A percentile compares a stretch with the other conserved stretches of the same genome.
These are phyloP conservation scores for Coptodon rendalli DNA, from an alignment of 2,113 vertebrate species.

Conservation along the genomic window DNA sequence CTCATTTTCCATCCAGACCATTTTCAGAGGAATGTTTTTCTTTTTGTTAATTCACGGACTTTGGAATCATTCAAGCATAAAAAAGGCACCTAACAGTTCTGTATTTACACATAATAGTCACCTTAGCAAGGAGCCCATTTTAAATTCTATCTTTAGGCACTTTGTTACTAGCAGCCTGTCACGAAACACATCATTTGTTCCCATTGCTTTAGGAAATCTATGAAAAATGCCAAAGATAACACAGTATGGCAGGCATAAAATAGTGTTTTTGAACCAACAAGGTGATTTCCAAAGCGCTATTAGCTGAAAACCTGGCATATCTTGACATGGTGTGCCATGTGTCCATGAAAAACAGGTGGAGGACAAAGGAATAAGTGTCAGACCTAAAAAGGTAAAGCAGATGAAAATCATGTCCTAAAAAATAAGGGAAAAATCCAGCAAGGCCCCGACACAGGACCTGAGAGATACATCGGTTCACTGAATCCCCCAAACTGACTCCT, in stretches of 20 bases:
- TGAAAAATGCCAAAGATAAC: not conserved
- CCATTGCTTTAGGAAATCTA: not conserved
- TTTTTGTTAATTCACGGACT: not conserved
- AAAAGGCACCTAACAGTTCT: not conserved
- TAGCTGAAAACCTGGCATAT: not conserved
- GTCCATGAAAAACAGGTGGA: not conserved
- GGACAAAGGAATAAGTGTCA: not conserved
- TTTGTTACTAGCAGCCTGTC: not conserved
- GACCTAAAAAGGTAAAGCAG: not conserved
- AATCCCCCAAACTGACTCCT: not conserved
- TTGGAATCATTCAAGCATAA: not conserved
- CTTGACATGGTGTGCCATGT: not conserved
- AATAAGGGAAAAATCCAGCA: not conserved
- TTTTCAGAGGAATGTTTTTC: not conserved
- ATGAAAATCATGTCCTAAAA: not conserved
- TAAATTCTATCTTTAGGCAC: not conserved
- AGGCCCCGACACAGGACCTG: not conserved
- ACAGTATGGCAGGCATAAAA: not conserved
- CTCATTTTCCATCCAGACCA: not conserved
- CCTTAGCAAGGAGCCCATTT: not conserved
- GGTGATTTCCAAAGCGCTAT: not conserved
- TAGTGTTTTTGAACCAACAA: not conserved
- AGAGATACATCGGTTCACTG: not conserved
- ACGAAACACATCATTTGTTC: not conserved
- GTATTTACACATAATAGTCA: not conserved